Conservation (phyloP, 37 sponge, comb jelly and placozoan genomes). For the Petrosia ficiformis region DNA sequence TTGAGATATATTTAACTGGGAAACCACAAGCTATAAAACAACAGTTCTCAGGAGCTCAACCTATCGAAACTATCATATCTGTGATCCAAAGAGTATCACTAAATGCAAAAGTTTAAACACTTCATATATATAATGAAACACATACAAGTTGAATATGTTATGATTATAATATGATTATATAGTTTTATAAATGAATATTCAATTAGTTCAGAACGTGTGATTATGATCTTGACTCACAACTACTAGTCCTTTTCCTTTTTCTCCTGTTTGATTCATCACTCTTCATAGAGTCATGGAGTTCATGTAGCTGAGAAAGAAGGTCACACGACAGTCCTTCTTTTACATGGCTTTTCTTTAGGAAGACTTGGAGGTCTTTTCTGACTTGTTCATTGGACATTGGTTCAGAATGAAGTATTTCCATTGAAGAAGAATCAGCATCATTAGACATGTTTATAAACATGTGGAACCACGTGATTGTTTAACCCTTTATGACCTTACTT, state of each 20-base stretch:
- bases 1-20: constrained; percentile 42
- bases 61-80: constrained; percentile 43
- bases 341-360: constrained; percentile 23
- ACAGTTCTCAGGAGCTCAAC: constrained; percentile 55
- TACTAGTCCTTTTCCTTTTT: too few relatives aligned
- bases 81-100: constrained; percentile 28
- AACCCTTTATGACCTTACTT: too few relatives aligned
- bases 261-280: too few relatives aligned
- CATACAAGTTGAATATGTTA: too few relatives aligned
- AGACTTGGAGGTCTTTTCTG: constrained; percentile 5
- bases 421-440: background rate
- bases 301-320: constrained; percentile 11
- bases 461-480: too few relatives aligned
- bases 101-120: constrained; percentile 37
- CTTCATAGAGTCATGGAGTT: too few relatives aligned
- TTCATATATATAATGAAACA: too few relatives aligned
- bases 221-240: background rate
- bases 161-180: too few relatives aligned
- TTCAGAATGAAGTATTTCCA: background rate
- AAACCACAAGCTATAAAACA: constrained; percentile 16
- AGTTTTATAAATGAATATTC: too few relatives aligned
- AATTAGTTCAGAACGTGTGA: background rate
- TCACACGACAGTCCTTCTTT: constrained; percentile 24
- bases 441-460: background rate
- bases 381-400: constrained; percentile 12